These are phyloP conservation scores for Phyllostomus discolor DNA, from an alignment of 2,113 vertebrate species.

Conservation along the genomic window DNA sequence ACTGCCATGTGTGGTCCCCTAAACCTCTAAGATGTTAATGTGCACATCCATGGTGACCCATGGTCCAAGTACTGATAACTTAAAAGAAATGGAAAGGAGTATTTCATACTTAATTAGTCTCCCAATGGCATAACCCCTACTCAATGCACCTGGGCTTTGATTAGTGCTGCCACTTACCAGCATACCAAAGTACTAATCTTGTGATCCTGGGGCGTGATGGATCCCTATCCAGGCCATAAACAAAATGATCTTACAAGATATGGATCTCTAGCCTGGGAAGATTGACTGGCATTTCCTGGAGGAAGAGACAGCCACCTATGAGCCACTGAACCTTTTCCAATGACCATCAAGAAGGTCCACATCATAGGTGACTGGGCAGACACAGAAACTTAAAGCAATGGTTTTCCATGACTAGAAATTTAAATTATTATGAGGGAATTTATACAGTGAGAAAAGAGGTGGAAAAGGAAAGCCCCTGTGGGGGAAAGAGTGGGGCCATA, in stretches of 20 bases:
- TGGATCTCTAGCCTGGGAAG: background rate
- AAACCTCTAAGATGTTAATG: background rate
- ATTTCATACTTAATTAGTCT: background rate
- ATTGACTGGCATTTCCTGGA: background rate
- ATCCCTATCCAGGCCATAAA: background rate
- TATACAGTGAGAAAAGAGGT: background rate
- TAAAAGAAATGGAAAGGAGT: background rate
- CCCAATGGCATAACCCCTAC: background rate
- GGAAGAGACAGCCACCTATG: background rate
- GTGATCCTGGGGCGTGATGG: background rate
- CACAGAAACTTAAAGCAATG: slow-evolving; percentile 14
- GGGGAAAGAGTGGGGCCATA: background rate
- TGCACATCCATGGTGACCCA: background rate
- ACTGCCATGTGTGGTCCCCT: background rate
- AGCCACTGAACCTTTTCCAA: background rate
- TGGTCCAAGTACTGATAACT: background rate
- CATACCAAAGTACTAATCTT: background rate
- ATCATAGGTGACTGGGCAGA: background rate
- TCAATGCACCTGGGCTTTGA: background rate
- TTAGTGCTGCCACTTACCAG: background rate
- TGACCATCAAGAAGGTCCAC: background rate
- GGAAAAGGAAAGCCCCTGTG: background rate
- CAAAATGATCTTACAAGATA: background rate
- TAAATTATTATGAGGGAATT: background rate
- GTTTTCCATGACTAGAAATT: background rate